Base-by-base conservation (phyloP, 2,888 invertebrate genomes). In the Drosophila conformis region DNA sequence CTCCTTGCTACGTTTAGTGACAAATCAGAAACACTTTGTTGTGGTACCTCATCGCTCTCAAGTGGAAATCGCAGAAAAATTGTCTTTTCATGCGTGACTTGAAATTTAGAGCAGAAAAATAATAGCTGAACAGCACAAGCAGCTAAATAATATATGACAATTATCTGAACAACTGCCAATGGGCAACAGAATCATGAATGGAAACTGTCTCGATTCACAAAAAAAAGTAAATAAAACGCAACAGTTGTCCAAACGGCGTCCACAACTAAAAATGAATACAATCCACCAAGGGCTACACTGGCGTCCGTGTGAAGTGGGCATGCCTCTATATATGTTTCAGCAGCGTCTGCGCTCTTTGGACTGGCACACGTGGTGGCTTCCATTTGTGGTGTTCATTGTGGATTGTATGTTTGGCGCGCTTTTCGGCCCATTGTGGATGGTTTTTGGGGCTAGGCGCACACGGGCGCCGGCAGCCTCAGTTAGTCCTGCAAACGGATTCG, bases 401-500 rank as follows among this genome's bases (percentile, higher is more conserved):
- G 69, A 62, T 31, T 4, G 25, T 18, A 49, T 31, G 1, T 54
- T 80, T 85, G 74, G 81, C 87, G 87, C 87, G 82, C 71, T 74
- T 83, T 49, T 15, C 31, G 52, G 62, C 54, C 56, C 25, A n/a
- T 35, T 75, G 64, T 83, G 78, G 79, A 76, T 58, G 51, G 13
- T 48, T 48, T 48, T 83, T 73, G 21, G 57, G 36, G 33, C 27
- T 48, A n/a, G 40, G 42, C 56, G 40, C 73, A 60, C 62, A 67
- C 71, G 53, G 54, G 61, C 58, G 80, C 78, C 78, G 81, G 78
- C 59, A 66, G 61, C 62, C 52, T 54, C 42, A 61, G 63, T 87
- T 89, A 87, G 87, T 87, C 87, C 87, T 89, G 68, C 66, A 67
- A 65, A 81, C 74, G 86, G 87, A 89, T 86, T 83, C 77, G 65